A percentile compares a stretch with the other conserved stretches of the same genome.
Evolutionary conservation across 1,140 invertebrate genomes (phyloP).

Genomic region (Drosophila lowei): DNA sequence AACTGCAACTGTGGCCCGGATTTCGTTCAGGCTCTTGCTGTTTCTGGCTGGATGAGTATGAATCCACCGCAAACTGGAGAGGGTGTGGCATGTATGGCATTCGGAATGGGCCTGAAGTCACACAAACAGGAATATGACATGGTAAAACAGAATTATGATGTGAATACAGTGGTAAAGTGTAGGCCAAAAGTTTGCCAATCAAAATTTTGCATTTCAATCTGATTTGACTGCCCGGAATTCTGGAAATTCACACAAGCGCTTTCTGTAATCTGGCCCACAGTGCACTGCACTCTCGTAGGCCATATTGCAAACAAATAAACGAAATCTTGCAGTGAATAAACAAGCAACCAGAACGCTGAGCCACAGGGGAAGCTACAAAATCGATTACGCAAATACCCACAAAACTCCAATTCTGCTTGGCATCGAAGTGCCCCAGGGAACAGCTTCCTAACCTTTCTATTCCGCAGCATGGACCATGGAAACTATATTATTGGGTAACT

Average conservation of each 20-base stretch:
- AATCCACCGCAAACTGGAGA: too few relatives aligned
- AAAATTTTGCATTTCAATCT: slow-evolving; percentile 22
- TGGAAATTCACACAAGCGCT: slow-evolving; percentile 16
- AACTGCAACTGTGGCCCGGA: slow-evolving; percentile 3
- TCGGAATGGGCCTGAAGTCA: slow-evolving; percentile 10
- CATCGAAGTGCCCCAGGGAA: background rate
- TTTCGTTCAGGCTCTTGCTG: too few relatives aligned
- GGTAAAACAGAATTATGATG: slow-evolving; percentile 38
- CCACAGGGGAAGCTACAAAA: slow-evolving; percentile 34
- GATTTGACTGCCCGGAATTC: background rate
- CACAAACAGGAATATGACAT: slow-evolving; percentile 15
- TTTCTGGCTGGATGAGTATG: too few relatives aligned
- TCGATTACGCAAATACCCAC: slow-evolving; percentile 56
- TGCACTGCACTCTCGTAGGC: slow-evolving; percentile 3
- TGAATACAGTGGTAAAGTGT: slow-evolving; percentile 18
- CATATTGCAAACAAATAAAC: slow-evolving; percentile 42
- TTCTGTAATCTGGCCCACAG: slow-evolving; percentile 9
- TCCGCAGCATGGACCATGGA: background rate
- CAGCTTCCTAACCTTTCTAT: slow-evolving; percentile 9
- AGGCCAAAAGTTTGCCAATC: slow-evolving; percentile 13
- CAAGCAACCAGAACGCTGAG: slow-evolving; percentile 2
- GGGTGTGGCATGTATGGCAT: background rate
- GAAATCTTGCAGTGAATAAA: slow-evolving; percentile 37
- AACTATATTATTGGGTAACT: slow-evolving; percentile 43
- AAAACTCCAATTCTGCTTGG: slow-evolving; percentile 24